Conservation (phyloP, 2,888 invertebrate genomes). For the Phrixothrix hirtus region DNA sequence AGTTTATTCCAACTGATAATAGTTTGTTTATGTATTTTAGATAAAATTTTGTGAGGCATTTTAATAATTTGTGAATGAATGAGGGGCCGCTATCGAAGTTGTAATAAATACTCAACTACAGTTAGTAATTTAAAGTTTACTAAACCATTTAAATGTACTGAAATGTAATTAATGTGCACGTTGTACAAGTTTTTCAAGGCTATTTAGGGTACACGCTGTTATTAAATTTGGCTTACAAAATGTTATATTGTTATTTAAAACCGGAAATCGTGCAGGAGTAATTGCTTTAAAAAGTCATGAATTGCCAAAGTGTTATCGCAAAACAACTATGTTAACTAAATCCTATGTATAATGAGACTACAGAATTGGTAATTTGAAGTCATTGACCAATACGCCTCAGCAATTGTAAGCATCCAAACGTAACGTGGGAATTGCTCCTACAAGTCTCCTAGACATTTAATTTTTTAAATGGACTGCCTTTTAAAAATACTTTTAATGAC, state of each 20-base stretch:
- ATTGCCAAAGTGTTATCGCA: constrained; percentile 6
- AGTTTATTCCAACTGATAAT: background rate
- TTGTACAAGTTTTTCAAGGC: constrained; percentile 1
- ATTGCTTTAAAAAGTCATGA: background rate
- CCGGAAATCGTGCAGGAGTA: background rate
- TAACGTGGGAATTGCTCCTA: constrained; percentile 28
- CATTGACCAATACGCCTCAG: constrained; percentile 27
- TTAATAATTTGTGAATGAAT: background rate
- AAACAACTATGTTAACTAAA: constrained; percentile 18
- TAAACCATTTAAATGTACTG: background rate
- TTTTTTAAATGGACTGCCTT: constrained; percentile 27
- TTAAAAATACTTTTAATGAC: constrained; percentile 22
- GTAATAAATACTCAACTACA: background rate
- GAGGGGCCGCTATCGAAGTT: background rate
- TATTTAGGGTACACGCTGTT: too few species aligned
- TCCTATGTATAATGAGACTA: constrained; percentile 4
- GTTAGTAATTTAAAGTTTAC: background rate
- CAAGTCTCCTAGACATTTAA: constrained; percentile 22
- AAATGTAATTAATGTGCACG: background rate
- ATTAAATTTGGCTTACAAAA: too few species aligned
- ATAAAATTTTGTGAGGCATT: background rate
- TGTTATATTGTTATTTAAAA: background rate
- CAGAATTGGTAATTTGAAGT: constrained; percentile 17
- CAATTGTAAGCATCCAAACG: constrained; percentile 18
- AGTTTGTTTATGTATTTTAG: background rate